These are phyloP conservation scores for Glaucopsyche alexis DNA, from an alignment of 2,888 invertebrate genomes.

Conservation along the genomic window DNA sequence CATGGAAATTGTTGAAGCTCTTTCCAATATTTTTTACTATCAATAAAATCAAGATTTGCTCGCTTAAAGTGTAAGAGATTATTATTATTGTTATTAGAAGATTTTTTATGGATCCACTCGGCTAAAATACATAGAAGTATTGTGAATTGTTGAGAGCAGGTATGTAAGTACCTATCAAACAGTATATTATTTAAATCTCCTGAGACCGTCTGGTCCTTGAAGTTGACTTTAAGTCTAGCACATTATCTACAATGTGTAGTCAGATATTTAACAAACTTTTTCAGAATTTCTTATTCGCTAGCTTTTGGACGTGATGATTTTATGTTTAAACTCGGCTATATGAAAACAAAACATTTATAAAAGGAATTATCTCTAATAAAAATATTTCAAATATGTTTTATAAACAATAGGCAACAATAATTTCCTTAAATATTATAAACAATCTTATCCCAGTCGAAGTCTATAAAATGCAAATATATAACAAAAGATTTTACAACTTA, in stretches of 20 bases:
- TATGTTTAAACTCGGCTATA: no score
- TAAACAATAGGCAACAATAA: no score
- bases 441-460: no score
- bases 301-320: neutral
- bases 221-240: neutral
- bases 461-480: neutral
- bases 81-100: neutral
- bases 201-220: constrained; percentile 10
- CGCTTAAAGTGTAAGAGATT: no score
- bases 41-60: no score
- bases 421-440: no score
- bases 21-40: no score
- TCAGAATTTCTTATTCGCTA: neutral
- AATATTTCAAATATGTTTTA: no score
- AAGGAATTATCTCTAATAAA: no score
- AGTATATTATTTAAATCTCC: neutral
- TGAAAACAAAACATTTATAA: no score
- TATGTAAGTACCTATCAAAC: neutral
- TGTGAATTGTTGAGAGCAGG: neutral
- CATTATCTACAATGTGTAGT: neutral
- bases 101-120: neutral
- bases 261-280: neutral
- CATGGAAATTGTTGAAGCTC: no score
- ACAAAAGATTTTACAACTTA: constrained; percentile 3
- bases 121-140: neutral